Evolutionary conservation across 2,888 invertebrate genomes (phyloP).

Genomic region (Drosophila bunnanda): DNA sequence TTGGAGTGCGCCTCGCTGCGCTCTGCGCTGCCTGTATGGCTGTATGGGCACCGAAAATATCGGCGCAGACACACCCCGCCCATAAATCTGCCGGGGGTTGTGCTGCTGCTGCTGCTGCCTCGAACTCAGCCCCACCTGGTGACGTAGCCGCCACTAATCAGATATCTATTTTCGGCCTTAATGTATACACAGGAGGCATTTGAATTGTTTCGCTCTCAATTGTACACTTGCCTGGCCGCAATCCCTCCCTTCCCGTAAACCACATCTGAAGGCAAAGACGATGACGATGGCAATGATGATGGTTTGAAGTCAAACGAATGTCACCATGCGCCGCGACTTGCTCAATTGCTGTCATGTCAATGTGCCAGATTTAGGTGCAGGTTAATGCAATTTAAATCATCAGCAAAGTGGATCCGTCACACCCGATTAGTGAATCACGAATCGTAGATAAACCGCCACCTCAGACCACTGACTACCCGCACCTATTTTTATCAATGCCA

Average conservation of each 20-base stretch:
- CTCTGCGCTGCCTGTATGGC: conserved; percentile 28
- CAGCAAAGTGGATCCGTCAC: conserved; percentile 62
- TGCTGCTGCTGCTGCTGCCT: conserved; percentile 14
- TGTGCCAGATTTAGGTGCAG: conserved; percentile 60
- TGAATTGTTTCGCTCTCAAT: conserved; percentile 66
- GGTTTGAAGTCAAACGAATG: conserved; percentile 40
- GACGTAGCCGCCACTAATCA: conserved; percentile 76
- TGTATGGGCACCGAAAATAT: conserved; percentile 48
- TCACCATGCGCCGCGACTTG: conserved; percentile 20
- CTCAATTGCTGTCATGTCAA: conserved; percentile 50
- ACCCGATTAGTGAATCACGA: conserved; percentile 50
- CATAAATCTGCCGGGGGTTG: conserved; percentile 30
- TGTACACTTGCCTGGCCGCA: conserved; percentile 48
- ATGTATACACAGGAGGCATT: conserved; percentile 63
- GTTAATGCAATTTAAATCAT: conserved; percentile 51
- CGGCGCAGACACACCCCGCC: conserved; percentile 54
- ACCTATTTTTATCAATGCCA: conserved; percentile 55
- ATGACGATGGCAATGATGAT: conserved; percentile 30
- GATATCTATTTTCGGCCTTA: conserved; percentile 70
- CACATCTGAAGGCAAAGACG: conserved; percentile 21
- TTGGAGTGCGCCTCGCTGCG: conserved; percentile 59
- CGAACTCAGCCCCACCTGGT: conserved; percentile 67
- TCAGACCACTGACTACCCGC: conserved; percentile 25
- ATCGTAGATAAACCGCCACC: conserved; percentile 16
- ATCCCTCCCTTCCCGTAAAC: conserved; percentile 2